Evolutionary conservation across 2,888 invertebrate species (phyloP), one percentile per base, ranked within the genome.

Genomic region (Plutella xylostella): DNA sequence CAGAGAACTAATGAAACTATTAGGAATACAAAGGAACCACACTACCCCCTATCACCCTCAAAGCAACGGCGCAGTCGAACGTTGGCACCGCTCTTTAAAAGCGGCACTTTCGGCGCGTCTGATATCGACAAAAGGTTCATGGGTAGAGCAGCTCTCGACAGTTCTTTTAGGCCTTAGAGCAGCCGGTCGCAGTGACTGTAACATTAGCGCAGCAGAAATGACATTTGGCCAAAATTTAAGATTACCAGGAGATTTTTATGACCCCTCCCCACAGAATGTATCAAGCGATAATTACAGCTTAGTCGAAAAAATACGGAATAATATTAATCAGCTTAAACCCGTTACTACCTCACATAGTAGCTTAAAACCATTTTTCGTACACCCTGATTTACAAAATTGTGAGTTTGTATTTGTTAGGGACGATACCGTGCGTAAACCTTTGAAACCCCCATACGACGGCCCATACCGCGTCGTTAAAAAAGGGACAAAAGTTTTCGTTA

Each of bases 101-200:
- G 42, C 47, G n/a, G 46, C 51, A 2, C 33, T 55, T 11, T 44
- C 33, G 9, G 45, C 43, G n/a, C 17, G 38, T 12, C 21, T 35
- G 28, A 28, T 17, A 7, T 11, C 14, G 3, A 22, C 15, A 12
- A 21, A 6, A 35, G 18, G 11, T 9, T n/a, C 9, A 12, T 50
- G 60, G 4, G 62, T 60, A 1, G 38, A 60, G 1, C 60, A 67
- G 45, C 25, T 55, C 12, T 46, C 60, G 4, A 57, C 65, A 4
- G 50, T 73, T 0, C 48, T 53, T 22, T 55, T 52, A n/a, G 59
- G 43, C 11, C 35, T 43, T 6, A 15, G 43, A 25, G 31, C 43
- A 12, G 34, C 43, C 2, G 5, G 20, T 9, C 37, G 42, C 15
- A 30, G 30, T 9, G 42, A 42, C 11, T 31, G 19, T 6, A 21